Evolutionary conservation across 2,888 invertebrate species (phyloP).

Genomic region (Athripsodes cinereus): DNA sequence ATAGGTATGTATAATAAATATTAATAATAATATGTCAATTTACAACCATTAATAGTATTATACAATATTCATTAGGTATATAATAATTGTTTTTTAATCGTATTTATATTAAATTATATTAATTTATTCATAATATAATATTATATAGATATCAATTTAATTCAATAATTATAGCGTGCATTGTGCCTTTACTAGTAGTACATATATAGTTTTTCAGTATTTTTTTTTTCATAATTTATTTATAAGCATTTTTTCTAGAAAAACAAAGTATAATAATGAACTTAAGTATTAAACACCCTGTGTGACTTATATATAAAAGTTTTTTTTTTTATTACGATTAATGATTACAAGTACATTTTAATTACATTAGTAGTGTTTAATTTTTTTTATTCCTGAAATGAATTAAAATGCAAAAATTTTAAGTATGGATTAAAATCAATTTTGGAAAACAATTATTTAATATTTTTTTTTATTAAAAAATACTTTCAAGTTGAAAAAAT

Average conservation of each 20-base stretch:
- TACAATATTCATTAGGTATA: background rate
- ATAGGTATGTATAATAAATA: background rate
- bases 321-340: slow-evolving; percentile 1
- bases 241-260: background rate
- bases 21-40: background rate
- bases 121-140: no score
- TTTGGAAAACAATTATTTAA: no score
- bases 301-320: slow-evolving; percentile 26
- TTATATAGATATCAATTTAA: background rate
- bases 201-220: background rate
- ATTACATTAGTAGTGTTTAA: background rate
- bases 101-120: background rate
- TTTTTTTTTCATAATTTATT: background rate
- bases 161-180: slow-evolving; percentile 14
- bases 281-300: slow-evolving; percentile 25
- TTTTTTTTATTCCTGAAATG: no score
- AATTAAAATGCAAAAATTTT: no score
- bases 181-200: slow-evolving; percentile 5
- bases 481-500: no score
- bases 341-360: slow-evolving; percentile 2
- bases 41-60: background rate
- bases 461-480: no score
- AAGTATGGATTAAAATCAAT: no score
- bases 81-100: background rate
- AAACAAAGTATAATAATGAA: slow-evolving; percentile 4